These are phyloP conservation scores for Tenthredo notha DNA, from an alignment of 2,888 invertebrate genomes.

Conservation along the genomic window DNA sequence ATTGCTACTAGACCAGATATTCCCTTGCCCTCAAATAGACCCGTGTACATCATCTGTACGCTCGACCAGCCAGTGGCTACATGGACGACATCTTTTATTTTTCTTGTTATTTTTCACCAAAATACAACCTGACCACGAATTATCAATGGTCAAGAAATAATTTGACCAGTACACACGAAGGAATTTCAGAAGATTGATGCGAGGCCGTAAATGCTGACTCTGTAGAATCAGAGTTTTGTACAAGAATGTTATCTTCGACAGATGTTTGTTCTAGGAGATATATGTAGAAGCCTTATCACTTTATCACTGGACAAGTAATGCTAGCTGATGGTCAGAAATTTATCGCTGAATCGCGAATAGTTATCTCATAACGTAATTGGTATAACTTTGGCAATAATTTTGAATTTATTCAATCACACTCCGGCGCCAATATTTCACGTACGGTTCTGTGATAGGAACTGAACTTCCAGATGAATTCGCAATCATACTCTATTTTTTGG, in stretches of 20 bases:
- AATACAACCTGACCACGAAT: not conserved
- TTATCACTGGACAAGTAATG: not conserved
- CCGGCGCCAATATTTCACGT: not conserved
- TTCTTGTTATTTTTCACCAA: not conserved
- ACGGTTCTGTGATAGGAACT: not conserved
- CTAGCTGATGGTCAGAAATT: not conserved
- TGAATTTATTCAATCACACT: not conserved
- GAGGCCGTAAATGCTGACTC: conserved; percentile 13
- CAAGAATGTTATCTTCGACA: conserved; percentile 19
- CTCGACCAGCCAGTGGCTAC: not conserved
- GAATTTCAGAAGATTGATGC: not conserved
- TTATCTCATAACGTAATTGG: not conserved
- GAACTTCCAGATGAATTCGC: not conserved
- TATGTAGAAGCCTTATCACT: conserved; percentile 17
- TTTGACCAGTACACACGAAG: not conserved
- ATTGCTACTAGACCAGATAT: conserved; percentile 46
- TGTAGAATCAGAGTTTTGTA: conserved; percentile 13
- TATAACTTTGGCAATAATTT: not conserved
- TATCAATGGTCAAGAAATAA: not conserved
- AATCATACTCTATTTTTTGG: not conserved
- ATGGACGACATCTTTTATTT: not conserved
- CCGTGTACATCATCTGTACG: not conserved
- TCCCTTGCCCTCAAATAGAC: conserved; percentile 20
- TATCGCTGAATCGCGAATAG: not conserved
- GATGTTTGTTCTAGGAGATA: conserved; percentile 38